These are phyloP conservation scores for Pristionchus fissidentatus DNA, from an alignment of 2,888 invertebrate species.

Conservation along the genomic window DNA sequence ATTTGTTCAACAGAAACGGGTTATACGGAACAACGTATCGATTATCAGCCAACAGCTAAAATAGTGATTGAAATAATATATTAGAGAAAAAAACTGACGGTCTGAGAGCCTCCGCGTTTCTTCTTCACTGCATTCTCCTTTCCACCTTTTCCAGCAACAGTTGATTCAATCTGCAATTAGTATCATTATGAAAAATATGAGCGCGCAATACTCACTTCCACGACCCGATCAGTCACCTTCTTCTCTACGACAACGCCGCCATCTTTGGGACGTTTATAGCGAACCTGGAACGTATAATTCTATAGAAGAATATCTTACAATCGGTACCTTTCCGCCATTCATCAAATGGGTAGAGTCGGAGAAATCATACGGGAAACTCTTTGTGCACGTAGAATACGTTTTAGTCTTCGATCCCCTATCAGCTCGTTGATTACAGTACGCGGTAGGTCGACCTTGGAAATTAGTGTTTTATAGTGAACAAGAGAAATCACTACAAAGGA, in stretches of 20 bases:
- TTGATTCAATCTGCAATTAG: too few species aligned
- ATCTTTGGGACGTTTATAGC: background rate
- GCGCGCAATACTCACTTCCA: too few species aligned
- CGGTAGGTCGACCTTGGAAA: background rate
- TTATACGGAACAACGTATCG: constrained; percentile 17
- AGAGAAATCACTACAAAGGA: too few species aligned
- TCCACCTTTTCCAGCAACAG: too few species aligned
- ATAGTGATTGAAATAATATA: too few species aligned
- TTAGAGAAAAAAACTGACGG: too few species aligned
- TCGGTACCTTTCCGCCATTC: background rate
- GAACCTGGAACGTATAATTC: background rate
- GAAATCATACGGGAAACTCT: background rate
- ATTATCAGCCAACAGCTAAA: background rate
- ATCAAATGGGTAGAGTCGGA: background rate
- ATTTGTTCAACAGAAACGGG: constrained; percentile 4
- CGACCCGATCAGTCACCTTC: background rate
- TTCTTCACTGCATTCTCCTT: too few species aligned
- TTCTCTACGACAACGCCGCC: background rate
- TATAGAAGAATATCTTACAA: background rate
- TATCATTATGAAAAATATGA: too few species aligned
- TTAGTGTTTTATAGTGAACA: too few species aligned
- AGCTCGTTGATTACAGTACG: background rate
- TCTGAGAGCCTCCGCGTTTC: too few species aligned
- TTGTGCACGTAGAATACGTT: background rate
- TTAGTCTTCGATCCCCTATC: background rate